Evolutionary conservation across 2,797 vertebrate species (phyloP), one percentile per base, ranked within the genome.

Genomic region (Hydrocynus forskahlii): DNA sequence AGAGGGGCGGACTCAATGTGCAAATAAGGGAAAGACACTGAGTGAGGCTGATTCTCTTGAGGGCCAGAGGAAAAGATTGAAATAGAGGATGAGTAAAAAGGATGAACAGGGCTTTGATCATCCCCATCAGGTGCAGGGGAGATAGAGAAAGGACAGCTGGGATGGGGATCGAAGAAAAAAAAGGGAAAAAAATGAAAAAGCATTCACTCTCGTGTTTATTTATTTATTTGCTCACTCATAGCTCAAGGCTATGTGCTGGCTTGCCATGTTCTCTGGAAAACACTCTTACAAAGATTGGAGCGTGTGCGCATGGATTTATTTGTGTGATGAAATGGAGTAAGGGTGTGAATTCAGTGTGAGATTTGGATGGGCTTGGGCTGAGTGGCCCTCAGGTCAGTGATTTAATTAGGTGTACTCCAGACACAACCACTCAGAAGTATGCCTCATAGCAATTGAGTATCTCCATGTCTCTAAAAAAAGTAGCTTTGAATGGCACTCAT

Each of bases 141-240:
- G n/a, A 59, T 9, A 10, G 54, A 59, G 38, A 12, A 79, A 71
- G 16, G 48, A 59, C 17, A 12, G 43, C 59, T 19, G 67, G 19
- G 17, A 1, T 59, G 57, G 0, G 2, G 23, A 25, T 52, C 5
- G 8, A 50, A 69, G 50, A 48, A 69, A 23, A 69, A 21, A 50
- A 25, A 50, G 50, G 29, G 21, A 25, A 55, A 55, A 55, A 19
- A 19, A 55, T 10, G 50, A 52, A 52, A 52, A 59, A 7, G 21
- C 2, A 0, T 9, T 6, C 50, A 25, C 29, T 23, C 5, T 69
- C 2, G 43, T 59, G 21, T 60, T 54, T 70, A 21, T 19, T 35
- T 63, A 68, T 52, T n/a, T 67, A 52, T 67, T 70, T 68, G 38
- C 2, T 68, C 64, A 68, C 2, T 68, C 38, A 68, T 45, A 43